Evolutionary conservation across 2,113 vertebrate species (phyloP).

Genomic region (Vicugna pacos): DNA sequence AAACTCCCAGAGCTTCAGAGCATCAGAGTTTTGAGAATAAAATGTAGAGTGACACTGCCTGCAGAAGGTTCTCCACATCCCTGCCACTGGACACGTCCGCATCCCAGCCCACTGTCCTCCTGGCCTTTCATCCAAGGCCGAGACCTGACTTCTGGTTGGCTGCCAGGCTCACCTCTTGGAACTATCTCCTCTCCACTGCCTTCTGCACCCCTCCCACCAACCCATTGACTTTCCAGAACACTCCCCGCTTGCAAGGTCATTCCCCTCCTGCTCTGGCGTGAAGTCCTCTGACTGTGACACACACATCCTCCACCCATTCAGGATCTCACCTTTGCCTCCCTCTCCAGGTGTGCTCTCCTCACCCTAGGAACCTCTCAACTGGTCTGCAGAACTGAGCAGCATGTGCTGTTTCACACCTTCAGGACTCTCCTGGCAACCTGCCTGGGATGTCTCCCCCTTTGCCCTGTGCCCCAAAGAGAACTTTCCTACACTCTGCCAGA

Average conservation of each 20-base stretch:
- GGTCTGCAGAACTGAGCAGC: neutral
- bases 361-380: neutral
- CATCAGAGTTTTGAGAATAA: neutral
- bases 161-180: neutral
- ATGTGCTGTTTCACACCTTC: accelerated
- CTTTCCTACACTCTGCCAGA: neutral
- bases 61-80: neutral
- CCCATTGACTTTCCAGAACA: neutral
- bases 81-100: neutral
- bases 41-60: neutral
- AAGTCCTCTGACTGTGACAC: neutral
- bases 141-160: neutral
- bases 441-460: neutral
- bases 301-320: neutral
- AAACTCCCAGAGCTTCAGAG: neutral
- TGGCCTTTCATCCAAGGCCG: accelerated
- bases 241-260: neutral
- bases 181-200: neutral
- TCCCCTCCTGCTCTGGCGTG: accelerated
- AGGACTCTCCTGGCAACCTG: neutral
- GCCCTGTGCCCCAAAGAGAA: accelerated
- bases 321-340: neutral
- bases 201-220: too few relatives aligned
- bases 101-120: neutral
- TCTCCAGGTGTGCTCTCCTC: accelerated